Evolutionary conservation across 2,888 invertebrate genomes (phyloP).

Genomic region (Loripinus fragilis): DNA sequence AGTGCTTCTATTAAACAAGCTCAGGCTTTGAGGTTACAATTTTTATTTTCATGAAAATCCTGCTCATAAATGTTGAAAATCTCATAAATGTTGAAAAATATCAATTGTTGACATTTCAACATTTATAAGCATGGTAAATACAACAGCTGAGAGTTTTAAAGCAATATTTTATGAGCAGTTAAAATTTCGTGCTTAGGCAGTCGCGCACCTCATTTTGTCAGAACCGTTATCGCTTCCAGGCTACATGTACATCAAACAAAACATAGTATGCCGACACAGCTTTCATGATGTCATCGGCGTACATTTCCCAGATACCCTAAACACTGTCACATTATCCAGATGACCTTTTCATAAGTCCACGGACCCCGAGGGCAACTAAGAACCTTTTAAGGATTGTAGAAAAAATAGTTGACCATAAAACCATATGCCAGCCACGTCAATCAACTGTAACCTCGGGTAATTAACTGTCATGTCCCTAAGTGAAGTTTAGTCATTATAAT

Average conservation of each 20-base stretch:
- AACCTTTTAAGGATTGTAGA: not conserved
- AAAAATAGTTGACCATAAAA: not conserved
- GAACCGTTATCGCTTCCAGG: not conserved
- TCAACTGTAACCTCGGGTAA: not conserved
- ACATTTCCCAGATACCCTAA: not conserved
- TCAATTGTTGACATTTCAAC: no score
- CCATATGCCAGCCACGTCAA: not conserved
- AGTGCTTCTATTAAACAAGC: no score
- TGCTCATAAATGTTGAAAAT: no score
- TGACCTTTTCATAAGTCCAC: not conserved
- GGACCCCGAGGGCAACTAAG: not conserved
- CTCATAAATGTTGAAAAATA: no score
- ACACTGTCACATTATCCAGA: not conserved
- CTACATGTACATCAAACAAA: not conserved
- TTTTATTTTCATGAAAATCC: no score
- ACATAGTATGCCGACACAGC: not conserved
- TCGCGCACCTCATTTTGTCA: no score
- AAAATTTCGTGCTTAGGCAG: no score
- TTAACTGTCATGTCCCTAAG: not conserved
- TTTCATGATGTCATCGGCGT: constrained; percentile 12
- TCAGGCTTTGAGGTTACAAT: no score
- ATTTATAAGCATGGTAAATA: no score
- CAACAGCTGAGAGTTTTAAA: no score
- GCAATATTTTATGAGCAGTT: no score
- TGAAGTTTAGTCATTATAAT: constrained; percentile 10